phyloP scores from a whole-genome alignment of 2,888 invertebrate genomes.

The Xestia xanthographa region DNA sequence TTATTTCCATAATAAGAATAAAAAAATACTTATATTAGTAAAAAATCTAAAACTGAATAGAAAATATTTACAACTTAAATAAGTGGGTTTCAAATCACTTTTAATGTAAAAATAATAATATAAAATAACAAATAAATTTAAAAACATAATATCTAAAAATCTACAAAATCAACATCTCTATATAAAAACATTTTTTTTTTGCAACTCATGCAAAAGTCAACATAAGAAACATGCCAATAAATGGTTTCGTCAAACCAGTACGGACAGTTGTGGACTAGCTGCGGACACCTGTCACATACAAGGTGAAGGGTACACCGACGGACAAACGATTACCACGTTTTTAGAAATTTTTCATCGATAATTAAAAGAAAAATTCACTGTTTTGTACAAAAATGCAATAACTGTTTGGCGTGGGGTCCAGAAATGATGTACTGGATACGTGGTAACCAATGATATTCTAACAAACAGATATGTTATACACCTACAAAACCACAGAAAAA shows the following conservation, averaged over 20 bases:
- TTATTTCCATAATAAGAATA: conserved; percentile 24
- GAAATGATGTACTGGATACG: no score
- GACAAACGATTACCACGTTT: no score
- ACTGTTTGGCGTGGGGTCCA: no score
- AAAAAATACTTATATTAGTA: conserved; percentile 19
- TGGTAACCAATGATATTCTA: no score
- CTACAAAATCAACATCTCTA: conserved; percentile 1
- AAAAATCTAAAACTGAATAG: neutral
- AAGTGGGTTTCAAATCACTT: conserved; percentile 12
- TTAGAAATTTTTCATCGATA: no score
- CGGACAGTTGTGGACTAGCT: neutral
- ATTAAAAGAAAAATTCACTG: no score
- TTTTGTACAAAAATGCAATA: no score
- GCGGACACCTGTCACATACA: neutral
- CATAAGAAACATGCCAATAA: neutral
- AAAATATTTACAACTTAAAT: conserved; percentile 14
- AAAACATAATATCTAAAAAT: neutral
- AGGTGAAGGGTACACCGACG: neutral
- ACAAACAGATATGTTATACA: no score
- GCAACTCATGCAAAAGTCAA: neutral
- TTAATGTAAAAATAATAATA: conserved; percentile 1
- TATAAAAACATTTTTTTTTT: neutral
- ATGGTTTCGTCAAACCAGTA: neutral
- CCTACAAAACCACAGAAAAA: no score
- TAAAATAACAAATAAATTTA: neutral